Evolutionary conservation across 2,113 vertebrate species (phyloP), one percentile per base, ranked within the genome.

Genomic region (Equus quagga): DNA sequence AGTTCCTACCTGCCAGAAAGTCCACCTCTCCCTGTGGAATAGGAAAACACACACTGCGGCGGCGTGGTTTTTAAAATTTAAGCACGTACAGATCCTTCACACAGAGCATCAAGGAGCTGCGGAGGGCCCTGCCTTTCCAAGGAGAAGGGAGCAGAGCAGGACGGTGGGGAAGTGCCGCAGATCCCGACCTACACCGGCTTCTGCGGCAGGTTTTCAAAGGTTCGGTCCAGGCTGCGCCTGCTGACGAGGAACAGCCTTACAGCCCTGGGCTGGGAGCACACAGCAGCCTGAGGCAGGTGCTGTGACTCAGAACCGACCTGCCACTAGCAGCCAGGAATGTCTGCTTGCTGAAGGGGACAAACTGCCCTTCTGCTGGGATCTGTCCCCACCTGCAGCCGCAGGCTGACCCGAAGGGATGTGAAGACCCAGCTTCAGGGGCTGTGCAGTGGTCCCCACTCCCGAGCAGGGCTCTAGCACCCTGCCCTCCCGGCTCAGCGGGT

Each of bases 321-420:
- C 98, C 98, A 97, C 98, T 98, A 98, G 98, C 96, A 98, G 99
- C 98, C 98, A 99, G 98, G 99, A 99, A 99, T 99, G 98, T 97
- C 98, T 98, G 94, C 98, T 98, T 96, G 98, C 98, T 70, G 95
- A 98, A 99, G 99, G 99, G 99, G 99, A 99, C 99, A 98, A 99
- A 99, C 99, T 97, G 98, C 98, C 99, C 98, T 98, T 99, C 99
- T 99, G 99, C 99, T 99, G 98, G 97, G 97, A 98, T 96, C 97
- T 44, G 73, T 86, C 95, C 97, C 94, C 12, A 19, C 15, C 67
- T 96, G 76, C 76, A 96, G 83, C 95, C 96, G 95, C 91, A 94
- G 95, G 94, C 89, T 58, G 79, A 78, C 98, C 99, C 99, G 99
- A 99, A 99, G 99, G 99, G 99, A 99, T 98, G 99, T 99, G 99